Base-by-base conservation (phyloP, 2,113 vertebrate genomes). In the Hippocampus guttulatus region DNA sequence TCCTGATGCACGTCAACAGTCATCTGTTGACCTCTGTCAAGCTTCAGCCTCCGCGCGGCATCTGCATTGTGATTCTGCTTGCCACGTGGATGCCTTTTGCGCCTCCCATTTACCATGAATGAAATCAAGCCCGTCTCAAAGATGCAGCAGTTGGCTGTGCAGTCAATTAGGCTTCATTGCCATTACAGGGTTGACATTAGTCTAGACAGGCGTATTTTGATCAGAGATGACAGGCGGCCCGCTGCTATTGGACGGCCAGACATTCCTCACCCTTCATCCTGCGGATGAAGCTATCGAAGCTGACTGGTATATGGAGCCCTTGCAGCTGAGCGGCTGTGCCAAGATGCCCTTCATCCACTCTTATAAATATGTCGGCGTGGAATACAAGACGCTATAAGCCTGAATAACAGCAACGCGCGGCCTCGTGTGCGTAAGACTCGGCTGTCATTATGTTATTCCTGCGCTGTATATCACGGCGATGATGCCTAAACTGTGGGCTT, bases 161-260 rank as follows among this genome's bases (percentile, higher is more conserved):
- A 89, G 86, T 89, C 86, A 89, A 89, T 91, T 88, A 91, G 88
- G 85, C 80, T 69, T 89, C 77, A 86, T 87, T 85, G 87, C 85
- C 86, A 78, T 88, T 88, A 90, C 84, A 85, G 85, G 82, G 73
- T 84, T 88, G 90, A 89, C 90, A 89, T 91, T 87, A 88, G 88
- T 84, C 79, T 84, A 89, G 75, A 79, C 87, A 88, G 82, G 78
- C 83, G 75, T 88, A 85, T 88, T 87, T 85, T 90, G 86, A 91
- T 90, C 87, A 84, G 84, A 88, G 84, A 88, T 90, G 90, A 90
- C 90, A 88, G 88, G 86, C 81, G 76, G 87, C 87, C 89, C 78
- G 18, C 81, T 84, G 82, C 85, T 78, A 69, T 85, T 85, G 85
- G 81, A 76, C 82, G 81, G 85, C 86, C 80, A 87, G 87, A 88